Conservation (phyloP, 2,888 invertebrate genomes). For the Synergus umbraculus region DNA sequence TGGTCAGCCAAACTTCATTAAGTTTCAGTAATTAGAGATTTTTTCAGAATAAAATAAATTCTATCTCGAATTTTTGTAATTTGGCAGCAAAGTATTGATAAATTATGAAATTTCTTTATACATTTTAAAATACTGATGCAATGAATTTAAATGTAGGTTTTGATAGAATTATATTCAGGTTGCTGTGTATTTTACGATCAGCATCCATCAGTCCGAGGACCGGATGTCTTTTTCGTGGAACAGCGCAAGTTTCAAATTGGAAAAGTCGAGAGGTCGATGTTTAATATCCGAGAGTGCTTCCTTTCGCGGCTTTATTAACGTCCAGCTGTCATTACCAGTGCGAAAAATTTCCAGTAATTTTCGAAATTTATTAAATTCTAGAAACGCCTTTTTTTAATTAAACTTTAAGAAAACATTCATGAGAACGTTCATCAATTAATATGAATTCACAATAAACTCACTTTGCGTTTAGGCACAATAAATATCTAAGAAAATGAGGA, state of each 20-base stretch:
- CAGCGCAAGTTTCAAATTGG: constrained; percentile 37
- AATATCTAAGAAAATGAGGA: neutral
- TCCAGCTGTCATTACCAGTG: constrained; percentile 55
- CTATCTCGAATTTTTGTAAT: no score
- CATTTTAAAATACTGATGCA: neutral
- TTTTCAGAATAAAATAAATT: no score
- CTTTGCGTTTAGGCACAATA: neutral
- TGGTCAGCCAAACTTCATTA: neutral
- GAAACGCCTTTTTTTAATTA: constrained; percentile 39
- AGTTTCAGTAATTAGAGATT: neutral
- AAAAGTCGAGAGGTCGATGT: constrained; percentile 48
- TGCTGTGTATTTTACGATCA: constrained; percentile 26
- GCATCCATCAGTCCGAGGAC: constrained; percentile 32
- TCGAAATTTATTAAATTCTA: constrained; percentile 53
- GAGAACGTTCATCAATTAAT: neutral
- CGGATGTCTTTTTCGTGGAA: constrained; percentile 24
- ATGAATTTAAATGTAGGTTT: neutral
- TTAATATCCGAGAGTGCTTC: constrained; percentile 61
- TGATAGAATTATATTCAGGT: neutral
- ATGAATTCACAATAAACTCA: neutral
- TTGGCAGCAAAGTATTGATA: no score
- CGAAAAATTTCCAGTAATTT: constrained; percentile 63
- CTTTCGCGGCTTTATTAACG: constrained; percentile 55
- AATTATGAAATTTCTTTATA: neutral
- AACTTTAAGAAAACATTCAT: neutral